These are phyloP conservation scores for Philaenus spumarius DNA, from an alignment of 1,140 invertebrate species.

Conservation along the genomic window DNA sequence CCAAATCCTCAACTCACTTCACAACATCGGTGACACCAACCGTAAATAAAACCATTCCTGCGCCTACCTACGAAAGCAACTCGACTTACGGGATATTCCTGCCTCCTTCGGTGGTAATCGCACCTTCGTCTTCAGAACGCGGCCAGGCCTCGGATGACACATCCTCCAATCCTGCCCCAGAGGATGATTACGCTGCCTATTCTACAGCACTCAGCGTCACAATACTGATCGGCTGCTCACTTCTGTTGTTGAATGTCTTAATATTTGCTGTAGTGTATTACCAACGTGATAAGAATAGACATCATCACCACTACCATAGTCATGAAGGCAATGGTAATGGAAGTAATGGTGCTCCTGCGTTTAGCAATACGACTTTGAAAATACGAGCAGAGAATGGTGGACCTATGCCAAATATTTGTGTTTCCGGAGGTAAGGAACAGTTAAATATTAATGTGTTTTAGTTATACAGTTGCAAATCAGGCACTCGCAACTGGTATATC, in stretches of 20 bases:
- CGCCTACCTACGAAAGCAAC: too few relatives aligned
- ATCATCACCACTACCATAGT: too few relatives aligned
- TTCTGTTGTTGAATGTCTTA: slow-evolving; percentile 70
- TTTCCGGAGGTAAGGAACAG: slow-evolving; percentile 22
- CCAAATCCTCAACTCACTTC: too few relatives aligned
- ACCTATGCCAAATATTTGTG: slow-evolving; percentile 25
- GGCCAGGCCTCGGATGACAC: too few relatives aligned
- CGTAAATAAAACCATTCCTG: too few relatives aligned
- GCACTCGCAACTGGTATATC: too few relatives aligned
- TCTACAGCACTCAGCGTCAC: slow-evolving; percentile 78
- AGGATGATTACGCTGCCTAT: slow-evolving; percentile 59
- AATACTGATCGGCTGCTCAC: slow-evolving; percentile 79
- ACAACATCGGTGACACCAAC: too few relatives aligned
- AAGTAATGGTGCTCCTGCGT: not conserved
- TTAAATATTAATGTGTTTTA: too few relatives aligned
- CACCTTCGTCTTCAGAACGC: too few relatives aligned
- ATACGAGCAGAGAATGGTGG: slow-evolving; percentile 27
- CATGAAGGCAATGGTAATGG: slow-evolving; percentile 28
- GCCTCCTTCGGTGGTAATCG: too few relatives aligned
- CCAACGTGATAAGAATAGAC: slow-evolving; percentile 74
- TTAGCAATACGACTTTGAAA: slow-evolving; percentile 14
- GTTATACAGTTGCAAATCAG: too few relatives aligned
- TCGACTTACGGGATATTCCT: too few relatives aligned
- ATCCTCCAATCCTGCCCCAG: slow-evolving; percentile 38
- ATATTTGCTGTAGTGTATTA: slow-evolving; percentile 93